Evolutionary conservation across 2,113 vertebrate genomes (phyloP).

Genomic region (Pangasianodon gigas): DNA sequence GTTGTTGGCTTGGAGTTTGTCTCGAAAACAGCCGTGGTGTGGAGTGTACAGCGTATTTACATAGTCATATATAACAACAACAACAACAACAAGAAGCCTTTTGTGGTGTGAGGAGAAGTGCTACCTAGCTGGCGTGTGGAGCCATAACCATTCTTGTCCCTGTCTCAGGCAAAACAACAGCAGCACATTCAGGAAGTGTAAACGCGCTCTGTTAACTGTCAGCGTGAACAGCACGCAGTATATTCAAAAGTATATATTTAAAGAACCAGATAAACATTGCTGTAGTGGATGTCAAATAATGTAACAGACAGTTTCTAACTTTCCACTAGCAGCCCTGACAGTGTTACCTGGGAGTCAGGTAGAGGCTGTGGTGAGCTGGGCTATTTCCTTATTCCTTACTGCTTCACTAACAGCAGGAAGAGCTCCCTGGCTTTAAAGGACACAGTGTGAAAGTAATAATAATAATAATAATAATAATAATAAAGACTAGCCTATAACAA

Average conservation of each 20-base stretch:
- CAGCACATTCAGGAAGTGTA: slow-evolving; percentile 47
- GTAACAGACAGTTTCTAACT: rapidly evolving
- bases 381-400: slow-evolving; percentile 8
- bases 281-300: background rate
- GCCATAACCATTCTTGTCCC: background rate
- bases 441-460: background rate
- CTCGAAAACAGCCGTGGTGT: background rate
- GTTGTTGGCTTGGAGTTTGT: slow-evolving; percentile 60
- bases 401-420: background rate
- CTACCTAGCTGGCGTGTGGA: background rate
- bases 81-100: background rate
- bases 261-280: too few relatives aligned
- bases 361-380: background rate
- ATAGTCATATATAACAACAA: background rate
- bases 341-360: slow-evolving; percentile 29
- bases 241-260: too few relatives aligned
- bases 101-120: background rate
- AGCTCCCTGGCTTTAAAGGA: background rate
- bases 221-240: background rate
- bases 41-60: background rate
- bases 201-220: slow-evolving; percentile 3
- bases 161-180: slow-evolving; percentile 13
- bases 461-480: too few relatives aligned
- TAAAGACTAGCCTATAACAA: background rate
- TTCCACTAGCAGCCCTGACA: background rate